Conservation (phyloP, 2,797 vertebrate genomes). For the Falco peregrinus region DNA sequence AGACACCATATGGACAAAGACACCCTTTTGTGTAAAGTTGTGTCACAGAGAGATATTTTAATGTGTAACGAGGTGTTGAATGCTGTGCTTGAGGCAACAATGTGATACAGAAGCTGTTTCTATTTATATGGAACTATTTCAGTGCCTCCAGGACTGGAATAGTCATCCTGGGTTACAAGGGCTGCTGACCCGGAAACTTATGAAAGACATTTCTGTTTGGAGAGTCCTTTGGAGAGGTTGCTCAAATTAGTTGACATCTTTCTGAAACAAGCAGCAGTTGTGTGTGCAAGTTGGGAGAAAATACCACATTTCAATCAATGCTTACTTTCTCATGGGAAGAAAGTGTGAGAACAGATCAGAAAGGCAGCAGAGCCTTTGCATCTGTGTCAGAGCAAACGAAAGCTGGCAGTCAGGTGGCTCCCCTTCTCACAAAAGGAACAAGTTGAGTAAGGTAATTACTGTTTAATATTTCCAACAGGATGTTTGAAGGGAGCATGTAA, state of each 20-base stretch:
- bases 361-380: constrained; percentile 44
- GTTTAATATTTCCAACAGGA: constrained; percentile 76
- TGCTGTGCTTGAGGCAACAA: constrained; percentile 70
- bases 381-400: constrained; percentile 55
- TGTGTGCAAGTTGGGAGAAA: constrained; percentile 72
- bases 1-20: constrained; percentile 48
- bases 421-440: constrained; percentile 59
- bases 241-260: constrained; percentile 75
- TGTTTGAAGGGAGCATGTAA: constrained; percentile 70
- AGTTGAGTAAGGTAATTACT: constrained; percentile 71
- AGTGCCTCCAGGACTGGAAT: constrained; percentile 80
- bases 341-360: constrained; percentile 62
- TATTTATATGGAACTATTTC: constrained; percentile 84
- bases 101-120: constrained; percentile 77
- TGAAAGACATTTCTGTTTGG: constrained; percentile 88
- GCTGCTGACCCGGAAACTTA: constrained; percentile 88
- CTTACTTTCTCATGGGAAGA: constrained; percentile 83
- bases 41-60: constrained; percentile 65
- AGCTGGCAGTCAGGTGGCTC: constrained; percentile 64
- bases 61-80: constrained; percentile 65
- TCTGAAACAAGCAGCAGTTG: constrained; percentile 81
- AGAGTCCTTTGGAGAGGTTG: constrained; percentile 76
- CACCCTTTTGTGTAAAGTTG: constrained; percentile 52
- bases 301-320: constrained; percentile 64
- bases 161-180: constrained; percentile 78